Evolutionary conservation across 1,140 invertebrate genomes (phyloP), one percentile per base, ranked within the genome.

Genomic region (Ditylenchus dipsaci): DNA sequence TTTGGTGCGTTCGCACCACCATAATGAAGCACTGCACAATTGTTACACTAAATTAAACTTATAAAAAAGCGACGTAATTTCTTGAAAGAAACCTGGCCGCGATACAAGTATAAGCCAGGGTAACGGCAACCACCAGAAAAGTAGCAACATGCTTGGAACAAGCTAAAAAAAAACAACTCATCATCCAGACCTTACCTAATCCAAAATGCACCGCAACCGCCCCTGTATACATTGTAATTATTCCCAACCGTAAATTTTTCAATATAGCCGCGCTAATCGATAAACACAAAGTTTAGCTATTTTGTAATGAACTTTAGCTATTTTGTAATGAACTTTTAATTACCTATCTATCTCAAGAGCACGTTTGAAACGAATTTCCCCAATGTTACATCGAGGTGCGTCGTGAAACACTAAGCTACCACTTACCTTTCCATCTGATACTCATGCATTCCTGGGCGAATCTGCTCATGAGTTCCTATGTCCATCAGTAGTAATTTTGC

Each of bases 1-100:
- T 98, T 98, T 0, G 95, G 94, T 8, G 91, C 91, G 23, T 88
- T 91, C 47, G 94, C 92, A 86, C 98, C 94, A 0, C 95, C 95
- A 83, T 98, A 99, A 85, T 99, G 95, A 38, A 99, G 84, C 71
- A 93, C 88, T 11, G 93, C 88, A 0, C 89, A 89, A 85, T 95
- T 97, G 63, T 87, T 83, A 0, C 95, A 53, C 49, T 53, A 21
- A 53, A 53, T 8, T 21, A 8, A 17, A 53, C n/a, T 5, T 8
- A 53, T 21, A 17, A 53, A 26, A 21, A 53, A 53, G 3, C 3
- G 15, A 21, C 3, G 3, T 21, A 53, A 7, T 8, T 15, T 53
- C 3, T 7, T 26, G 49, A 15, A 53, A 53, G 15, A 21, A 53
- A 38, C 58, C 56, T 65, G 21, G 80, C 80, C 15, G 80, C 78